These are phyloP conservation scores for Neofelis nebulosa DNA, from an alignment of 2,113 vertebrate genomes.

Conservation along the genomic window DNA sequence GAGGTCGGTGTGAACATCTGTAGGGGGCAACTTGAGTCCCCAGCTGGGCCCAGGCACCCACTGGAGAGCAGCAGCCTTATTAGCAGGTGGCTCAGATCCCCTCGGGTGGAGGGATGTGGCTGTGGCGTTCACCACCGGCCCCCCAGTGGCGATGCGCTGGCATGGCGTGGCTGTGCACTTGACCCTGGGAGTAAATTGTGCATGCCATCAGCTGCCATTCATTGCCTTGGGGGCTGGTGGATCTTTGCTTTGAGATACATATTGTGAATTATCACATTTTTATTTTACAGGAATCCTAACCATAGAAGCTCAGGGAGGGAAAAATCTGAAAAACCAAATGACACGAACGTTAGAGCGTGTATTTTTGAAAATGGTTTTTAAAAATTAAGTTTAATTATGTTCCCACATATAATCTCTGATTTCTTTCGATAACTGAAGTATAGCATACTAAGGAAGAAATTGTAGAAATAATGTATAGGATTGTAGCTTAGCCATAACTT, in stretches of 20 bases:
- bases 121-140: not conserved
- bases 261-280: not conserved
- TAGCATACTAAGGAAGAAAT: not conserved
- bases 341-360: not conserved
- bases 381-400: not conserved
- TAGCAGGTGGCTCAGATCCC: no score
- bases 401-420: not conserved
- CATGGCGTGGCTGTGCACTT: rapidly evolving
- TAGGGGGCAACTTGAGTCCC: no score
- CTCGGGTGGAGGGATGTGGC: rapidly evolving
- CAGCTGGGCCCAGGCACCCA: not conserved
- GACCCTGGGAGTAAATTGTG: not conserved
- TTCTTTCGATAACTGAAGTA: not conserved
- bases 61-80: not conserved
- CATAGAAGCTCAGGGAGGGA: not conserved
- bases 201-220: rapidly evolving
- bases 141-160: rapidly evolving
- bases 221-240: not conserved
- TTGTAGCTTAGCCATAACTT: not conserved
- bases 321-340: not conserved
- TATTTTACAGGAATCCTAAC: not conserved
- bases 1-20: not conserved
- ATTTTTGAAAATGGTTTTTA: not conserved
- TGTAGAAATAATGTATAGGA: not conserved
- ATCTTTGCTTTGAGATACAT: not conserved